These are phyloP conservation scores for Megaleporinus macrocephalus DNA, from an alignment of 2,113 vertebrate genomes.

Conservation along the genomic window DNA sequence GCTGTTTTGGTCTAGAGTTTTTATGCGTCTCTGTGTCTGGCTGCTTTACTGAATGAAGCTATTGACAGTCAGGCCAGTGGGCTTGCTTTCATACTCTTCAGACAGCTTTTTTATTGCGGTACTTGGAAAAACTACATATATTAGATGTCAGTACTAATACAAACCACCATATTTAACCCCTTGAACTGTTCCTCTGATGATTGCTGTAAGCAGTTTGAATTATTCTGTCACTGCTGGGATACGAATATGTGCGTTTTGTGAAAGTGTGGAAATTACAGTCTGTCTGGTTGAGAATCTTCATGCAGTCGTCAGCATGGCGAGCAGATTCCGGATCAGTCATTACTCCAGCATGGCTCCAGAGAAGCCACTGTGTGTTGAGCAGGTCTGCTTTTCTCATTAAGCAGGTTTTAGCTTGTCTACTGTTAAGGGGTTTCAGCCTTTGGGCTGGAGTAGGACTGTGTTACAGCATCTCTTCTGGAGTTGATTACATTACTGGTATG, in stretches of 20 bases:
- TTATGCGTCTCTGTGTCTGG: neutral
- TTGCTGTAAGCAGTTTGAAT: no score
- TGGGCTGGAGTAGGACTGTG: conserved; percentile 7
- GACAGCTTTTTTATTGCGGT: neutral
- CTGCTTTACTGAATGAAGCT: conserved; percentile 34
- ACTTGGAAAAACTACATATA: neutral
- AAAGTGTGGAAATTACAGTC: neutral
- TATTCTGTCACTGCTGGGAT: no score
- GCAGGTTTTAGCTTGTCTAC: conserved; percentile 39
- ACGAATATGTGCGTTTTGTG: no score
- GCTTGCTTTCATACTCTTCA: neutral
- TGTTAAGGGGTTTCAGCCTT: conserved; percentile 39
- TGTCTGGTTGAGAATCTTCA: neutral
- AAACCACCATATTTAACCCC: neutral
- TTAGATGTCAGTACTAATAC: neutral
- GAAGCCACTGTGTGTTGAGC: neutral
- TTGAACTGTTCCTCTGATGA: no score
- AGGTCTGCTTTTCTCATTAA: conserved; percentile 35
- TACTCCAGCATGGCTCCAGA: neutral
- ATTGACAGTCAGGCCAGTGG: conserved; percentile 32
- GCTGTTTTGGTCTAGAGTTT: conserved; percentile 3
- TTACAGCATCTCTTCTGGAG: neutral
- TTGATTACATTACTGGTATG: conserved; percentile 31
- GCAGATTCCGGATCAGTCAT: neutral
- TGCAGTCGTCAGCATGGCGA: neutral